phyloP scores from a whole-genome alignment of 1,140 invertebrate genomes.

The Dendroctonus valens region DNA sequence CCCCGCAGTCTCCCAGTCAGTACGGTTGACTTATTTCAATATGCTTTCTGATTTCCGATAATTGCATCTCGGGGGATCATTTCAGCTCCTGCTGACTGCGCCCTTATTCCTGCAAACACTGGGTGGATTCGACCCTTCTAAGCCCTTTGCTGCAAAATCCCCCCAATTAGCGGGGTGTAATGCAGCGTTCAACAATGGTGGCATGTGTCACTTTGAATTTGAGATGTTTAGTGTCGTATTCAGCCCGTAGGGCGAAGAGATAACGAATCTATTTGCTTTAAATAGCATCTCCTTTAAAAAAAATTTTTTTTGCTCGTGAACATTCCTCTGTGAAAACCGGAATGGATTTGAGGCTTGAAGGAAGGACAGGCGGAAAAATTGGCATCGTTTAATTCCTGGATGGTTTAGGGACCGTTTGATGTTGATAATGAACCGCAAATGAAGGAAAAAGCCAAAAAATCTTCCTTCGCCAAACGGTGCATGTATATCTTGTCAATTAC shows the following conservation, averaged over 20 bases:
- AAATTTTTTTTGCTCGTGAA: too few relatives aligned
- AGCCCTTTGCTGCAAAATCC: slow-evolving; percentile 9
- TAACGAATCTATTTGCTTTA: too few relatives aligned
- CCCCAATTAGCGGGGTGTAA: slow-evolving; percentile 30
- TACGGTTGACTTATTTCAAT: slow-evolving; percentile 20
- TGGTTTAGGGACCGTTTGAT: too few relatives aligned
- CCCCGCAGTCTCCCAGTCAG: slow-evolving; percentile 3
- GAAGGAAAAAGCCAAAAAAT: too few relatives aligned
- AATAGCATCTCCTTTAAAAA: too few relatives aligned
- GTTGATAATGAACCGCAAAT: too few relatives aligned
- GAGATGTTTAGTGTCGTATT: slow-evolving; percentile 26
- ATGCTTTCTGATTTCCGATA: slow-evolving; percentile 31
- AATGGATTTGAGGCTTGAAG: too few relatives aligned
- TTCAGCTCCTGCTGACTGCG: slow-evolving; percentile 29
- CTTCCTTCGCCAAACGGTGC: background rate
- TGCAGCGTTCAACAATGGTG: slow-evolving; percentile 31
- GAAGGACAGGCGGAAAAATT: too few relatives aligned
- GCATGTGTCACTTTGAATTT: slow-evolving; percentile 28
- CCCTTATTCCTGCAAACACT: slow-evolving; percentile 18
- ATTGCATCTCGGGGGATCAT: slow-evolving; percentile 31
- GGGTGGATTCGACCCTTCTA: slow-evolving; percentile 9
- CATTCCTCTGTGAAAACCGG: too few relatives aligned
- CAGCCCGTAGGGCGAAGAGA: background rate
- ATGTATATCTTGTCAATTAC: slow-evolving; percentile 35
- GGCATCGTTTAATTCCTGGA: too few relatives aligned